Evolutionary conservation across 2,797 vertebrate genomes (phyloP), one percentile per base, ranked within the genome.

Genomic region (Poeciliopsis turneri): DNA sequence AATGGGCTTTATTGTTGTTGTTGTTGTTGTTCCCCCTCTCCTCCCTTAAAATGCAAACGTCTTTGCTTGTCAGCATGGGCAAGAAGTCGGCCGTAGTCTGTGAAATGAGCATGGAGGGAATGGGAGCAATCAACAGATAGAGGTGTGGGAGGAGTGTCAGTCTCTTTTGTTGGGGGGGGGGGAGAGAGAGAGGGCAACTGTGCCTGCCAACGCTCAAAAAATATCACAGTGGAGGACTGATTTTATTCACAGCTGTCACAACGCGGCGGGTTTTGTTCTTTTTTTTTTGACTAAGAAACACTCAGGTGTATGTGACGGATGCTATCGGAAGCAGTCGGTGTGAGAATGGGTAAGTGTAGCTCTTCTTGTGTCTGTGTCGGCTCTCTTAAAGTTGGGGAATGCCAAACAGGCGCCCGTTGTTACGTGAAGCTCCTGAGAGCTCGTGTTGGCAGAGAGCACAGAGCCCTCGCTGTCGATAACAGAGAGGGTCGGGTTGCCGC

Each of bases 61-160:
- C 11, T 75, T 71, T 33, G 45, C 78, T 86, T 89, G 84, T 87
- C 84, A 80, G 72, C 4, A n/a, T 49, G 76, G 69, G 72, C 76
- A 74, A 78, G 78, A 49, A 53, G 61, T 59, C 87, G 85, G 85
- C 87, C 76, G 64, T 75, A 74, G 78, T 84, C 69, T 87, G 86
- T 79, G 23, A 82, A 88, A 86, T 88, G 84, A 87, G 86, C 76
- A 87, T 83, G 84, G 61, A 86, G 78, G 80, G 86, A 91, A 83
- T 47, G 84, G 83, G 79, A 92, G 86, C 85, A 90, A 79, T 90
- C 90, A 91, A 75, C 93, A 95, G 92, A 92, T 94, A 90, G 92
- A 90, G 85, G 86, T 85, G 92, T 93, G 78, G 90, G 90, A 90
- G 87, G 91, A 88, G 89, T 89, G 92, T 90, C 88, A 84, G 86